Evolutionary conservation across 2,888 invertebrate genomes (phyloP), one percentile per base, ranked within the genome.

Genomic region (Trissolcus brochymenae): DNA sequence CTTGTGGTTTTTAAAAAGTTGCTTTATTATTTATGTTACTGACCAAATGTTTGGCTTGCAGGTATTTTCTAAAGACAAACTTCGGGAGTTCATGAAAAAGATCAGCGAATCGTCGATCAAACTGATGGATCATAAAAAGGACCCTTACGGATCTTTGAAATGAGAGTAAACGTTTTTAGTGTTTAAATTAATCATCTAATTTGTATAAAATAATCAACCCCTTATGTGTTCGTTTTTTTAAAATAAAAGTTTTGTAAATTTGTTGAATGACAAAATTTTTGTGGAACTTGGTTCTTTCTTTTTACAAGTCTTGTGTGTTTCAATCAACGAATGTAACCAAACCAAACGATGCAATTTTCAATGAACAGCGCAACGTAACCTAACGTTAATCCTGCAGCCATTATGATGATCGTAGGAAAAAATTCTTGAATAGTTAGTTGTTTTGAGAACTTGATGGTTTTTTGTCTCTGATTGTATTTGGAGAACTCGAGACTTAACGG

Each of bases 81-180:
- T 97, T 55, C 91, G 93, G 67, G 95, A 96, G 87, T 89, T 97
- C 35, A 90, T 97, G 73, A 92, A 92, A 25, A 94, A 95, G 87
- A 91, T 96, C 46, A 92, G 94, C 56, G 95, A 96, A 85, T 94
- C 96, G 1, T 95, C 95, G 7, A 89, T 96, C 14, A 89, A 92
- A 9, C 89, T 96, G 72, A 90, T 97, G 82, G 94, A 96, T 85
- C 92, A 93, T 76, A 94, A 94, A 83, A 91, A 92, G 84, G 97
- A 97, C 91, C 94, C 96, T 60, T 95, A 96, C 92, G 96, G 96
- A 53, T 94, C 92, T 90, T 71, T 87, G 6, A 88, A 84, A 81
- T 88, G 76, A 85, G 55, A 50, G 7, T 29, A 17, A 41, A 49
- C 1, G 13, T 59, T 25, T 21, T 43, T 43, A 16, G 9, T 60